Percentiles rank a stretch among this genome's conserved stretches.
Evolutionary conservation across 30 jellyfish, hydroid and myxozoan species (phyloP).

Genomic region (Catostylus mosaicus): DNA sequence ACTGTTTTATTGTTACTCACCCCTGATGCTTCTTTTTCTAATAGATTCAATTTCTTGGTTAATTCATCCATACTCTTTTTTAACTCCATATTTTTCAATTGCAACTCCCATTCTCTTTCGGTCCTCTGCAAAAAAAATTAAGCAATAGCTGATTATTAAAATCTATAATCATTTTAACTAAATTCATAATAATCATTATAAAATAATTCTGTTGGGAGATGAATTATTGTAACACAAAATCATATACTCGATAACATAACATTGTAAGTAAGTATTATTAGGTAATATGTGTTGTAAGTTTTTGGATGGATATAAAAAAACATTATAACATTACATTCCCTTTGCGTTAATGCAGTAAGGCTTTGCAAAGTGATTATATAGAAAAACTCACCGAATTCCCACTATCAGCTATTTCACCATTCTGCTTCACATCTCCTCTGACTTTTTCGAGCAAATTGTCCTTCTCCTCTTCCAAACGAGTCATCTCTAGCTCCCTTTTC

Average conservation of each 20-base stretch:
- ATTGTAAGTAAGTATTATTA: too few species aligned
- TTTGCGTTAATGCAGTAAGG: too few species aligned
- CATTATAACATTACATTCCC: too few species aligned
- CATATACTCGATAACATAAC: too few species aligned
- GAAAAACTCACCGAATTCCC: conserved; percentile 6
- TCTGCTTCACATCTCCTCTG: conserved; percentile 22
- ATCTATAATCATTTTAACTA: too few species aligned
- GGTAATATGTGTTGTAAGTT: too few species aligned
- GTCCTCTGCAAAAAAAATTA: conserved; percentile 12
- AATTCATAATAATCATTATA: too few species aligned
- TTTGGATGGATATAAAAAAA: too few species aligned
- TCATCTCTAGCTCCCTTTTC: conserved; percentile 45
- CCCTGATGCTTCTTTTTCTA: conserved; percentile 32
- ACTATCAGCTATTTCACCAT: conserved; percentile 25
- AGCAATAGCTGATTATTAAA: too few species aligned
- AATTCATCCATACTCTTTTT: conserved; percentile 50
- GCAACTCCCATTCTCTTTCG: conserved; percentile 56
- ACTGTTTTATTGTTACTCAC: conserved; percentile 32
- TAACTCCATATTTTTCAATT: conserved; percentile 39
- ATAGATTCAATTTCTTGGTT: background rate
- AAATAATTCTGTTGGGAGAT: too few species aligned
- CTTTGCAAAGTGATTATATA: too few species aligned
- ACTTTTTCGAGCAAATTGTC: conserved; percentile 50
- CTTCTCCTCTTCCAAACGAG: conserved; percentile 69
- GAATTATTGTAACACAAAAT: too few species aligned